These are phyloP conservation scores for Phthorimaea operculella DNA, from an alignment of 1,140 invertebrate species.

Conservation along the genomic window DNA sequence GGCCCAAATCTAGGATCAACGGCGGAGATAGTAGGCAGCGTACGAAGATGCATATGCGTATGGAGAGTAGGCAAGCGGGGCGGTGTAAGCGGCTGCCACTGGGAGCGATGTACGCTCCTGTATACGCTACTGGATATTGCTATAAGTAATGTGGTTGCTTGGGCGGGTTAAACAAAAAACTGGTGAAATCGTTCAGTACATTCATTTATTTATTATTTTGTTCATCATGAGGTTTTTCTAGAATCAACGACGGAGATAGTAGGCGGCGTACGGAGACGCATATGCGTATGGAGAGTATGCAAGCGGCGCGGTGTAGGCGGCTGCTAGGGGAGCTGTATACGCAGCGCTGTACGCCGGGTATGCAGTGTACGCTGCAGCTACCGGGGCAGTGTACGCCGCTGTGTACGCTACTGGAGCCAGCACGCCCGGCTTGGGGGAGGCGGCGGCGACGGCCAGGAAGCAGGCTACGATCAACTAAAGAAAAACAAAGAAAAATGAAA, in stretches of 20 bases:
- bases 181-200: no score
- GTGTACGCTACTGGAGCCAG: slow-evolving; percentile 28
- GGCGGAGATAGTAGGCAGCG: slow-evolving; percentile 36
- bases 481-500: no score
- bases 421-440: slow-evolving; percentile 10
- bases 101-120: slow-evolving; percentile 29
- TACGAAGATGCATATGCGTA: slow-evolving; percentile 53
- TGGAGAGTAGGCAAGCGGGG: slow-evolving; percentile 28
- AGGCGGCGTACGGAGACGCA: slow-evolving; percentile 44
- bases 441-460: slow-evolving; percentile 40
- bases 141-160: no score
- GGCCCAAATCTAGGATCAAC: background rate
- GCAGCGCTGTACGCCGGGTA: slow-evolving; percentile 35
- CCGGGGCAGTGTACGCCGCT: slow-evolving; percentile 28
- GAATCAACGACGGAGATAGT: slow-evolving; percentile 27
- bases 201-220: no score
- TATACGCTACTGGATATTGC: slow-evolving; percentile 33
- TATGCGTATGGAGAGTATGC: slow-evolving; percentile 43
- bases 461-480: slow-evolving; percentile 51
- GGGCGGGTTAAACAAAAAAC: no score
- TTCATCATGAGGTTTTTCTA: no score
- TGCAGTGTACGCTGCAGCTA: slow-evolving; percentile 27
- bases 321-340: slow-evolving; percentile 36
- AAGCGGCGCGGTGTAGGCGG: slow-evolving; percentile 25
- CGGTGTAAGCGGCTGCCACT: slow-evolving; percentile 27